Base-by-base conservation (phyloP, 2,888 invertebrate species). In the Pachymerium ferrugineum region DNA sequence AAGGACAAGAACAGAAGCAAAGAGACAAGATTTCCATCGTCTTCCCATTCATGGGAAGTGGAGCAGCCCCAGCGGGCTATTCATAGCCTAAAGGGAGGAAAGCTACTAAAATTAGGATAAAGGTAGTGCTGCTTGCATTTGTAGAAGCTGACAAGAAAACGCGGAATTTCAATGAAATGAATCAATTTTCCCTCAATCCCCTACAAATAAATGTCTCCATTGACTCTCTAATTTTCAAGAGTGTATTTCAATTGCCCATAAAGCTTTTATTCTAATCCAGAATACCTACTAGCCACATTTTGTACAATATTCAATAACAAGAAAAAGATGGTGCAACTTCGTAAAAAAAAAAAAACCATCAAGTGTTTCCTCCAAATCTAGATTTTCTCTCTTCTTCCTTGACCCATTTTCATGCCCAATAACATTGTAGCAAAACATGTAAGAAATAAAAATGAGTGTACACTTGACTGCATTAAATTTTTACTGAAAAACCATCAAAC, bases 11-110 rank as follows among this genome's bases (percentile, higher is more conserved):
- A n/a, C n/a, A n/a, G n/a, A n/a, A n/a, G n/a, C n/a, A 22, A 47
- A 62, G 28, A 62, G 62, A 62, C 62, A 62, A 62, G 62, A 62
- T 62, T 62, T 62, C 62, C 62, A 62, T 62, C 62, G 62, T 62
- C 62, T 62, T 62, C 62, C 62, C 62, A 62, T 62, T 62, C 62
- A 62, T n/a, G 62, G 62, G 62, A 62, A 62, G 62, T 62, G 62
- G 62, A 62, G 62, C 62, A 62, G 62, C 62, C 62, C 62, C 62
- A 62, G 25, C 28, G 62, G 62, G 62, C 62, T 62, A 62, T 62
- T 62, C 62, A 62, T 62, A 62, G 62, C 62, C 62, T 62, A 28
- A 28, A 62, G 62, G 62, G 62, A 62, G 62, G 25, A 62, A 62
- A 62, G 28, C 62, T 62, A 62, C 62, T 62, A 62, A 62, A 62